Base-by-base conservation (phyloP, 2,888 invertebrate genomes). In the Acanthoscelides obtectus region DNA sequence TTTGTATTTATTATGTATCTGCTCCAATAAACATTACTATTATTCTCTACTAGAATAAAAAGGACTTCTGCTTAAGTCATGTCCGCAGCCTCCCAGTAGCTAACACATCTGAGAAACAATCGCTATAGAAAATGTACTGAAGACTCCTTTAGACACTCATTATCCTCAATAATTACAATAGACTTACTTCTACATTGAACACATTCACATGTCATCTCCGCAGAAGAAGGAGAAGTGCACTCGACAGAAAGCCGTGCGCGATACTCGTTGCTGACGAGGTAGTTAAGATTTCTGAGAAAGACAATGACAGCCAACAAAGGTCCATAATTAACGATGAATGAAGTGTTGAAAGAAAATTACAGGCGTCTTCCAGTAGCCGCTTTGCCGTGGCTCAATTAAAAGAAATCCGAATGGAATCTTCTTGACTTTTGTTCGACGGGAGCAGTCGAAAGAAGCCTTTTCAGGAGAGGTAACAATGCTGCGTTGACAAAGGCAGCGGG, bases 361-460 rank as follows among this genome's bases (percentile, higher is more conserved):
- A 20, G 80, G 81, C 79, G 68, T 74, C 72, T 69, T 72, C 81
- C 82, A 82, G 83, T 83, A 83, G 83, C 82, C 77, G 78, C n/a
- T n/a, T n/a, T n/a, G n/a, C n/a, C n/a, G n/a, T n/a, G 78, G 78
- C 82, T 83, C 45, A 45, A 45, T 45, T 45, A 45, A 83, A 82
- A 80, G 79, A 78, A 79, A 70, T 73, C 70, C 74, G 71, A 82
- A 81, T 80, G 81, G 79, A 82, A 83, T 83, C 80, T 81, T 83
- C 80, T 81, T 83, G 81, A 83, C 82, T 82, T 83, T 81, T 82
- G 79, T 79, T 72, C 79, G 78, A 45, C 83, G 78, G 83, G 81
- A 84, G 83, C 83, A 84, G 83, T 83, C 82, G 83, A 83, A 83
- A 82, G 83, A 83, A 83, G 82, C 83, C 83, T 81, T 83, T 84